These are phyloP conservation scores for Zele albiditarsus DNA, from an alignment of 2,888 invertebrate species.

Conservation along the genomic window DNA sequence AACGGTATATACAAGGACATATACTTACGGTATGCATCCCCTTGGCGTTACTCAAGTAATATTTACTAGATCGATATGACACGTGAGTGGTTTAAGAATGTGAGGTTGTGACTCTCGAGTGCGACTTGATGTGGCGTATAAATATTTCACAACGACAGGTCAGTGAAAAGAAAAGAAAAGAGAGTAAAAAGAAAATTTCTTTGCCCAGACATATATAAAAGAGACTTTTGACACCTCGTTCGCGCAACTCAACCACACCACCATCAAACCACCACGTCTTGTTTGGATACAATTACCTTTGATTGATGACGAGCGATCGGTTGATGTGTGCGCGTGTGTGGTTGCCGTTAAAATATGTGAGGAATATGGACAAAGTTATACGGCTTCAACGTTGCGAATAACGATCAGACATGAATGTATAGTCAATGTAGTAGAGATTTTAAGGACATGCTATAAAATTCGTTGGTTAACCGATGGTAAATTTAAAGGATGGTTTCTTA, in stretches of 20 bases:
- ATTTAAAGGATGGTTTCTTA: neutral
- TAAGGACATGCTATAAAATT: slow-evolving; percentile 16
- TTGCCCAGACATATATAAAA: neutral
- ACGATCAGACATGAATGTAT: slow-evolving; percentile 22
- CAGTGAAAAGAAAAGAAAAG: neutral
- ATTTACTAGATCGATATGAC: slow-evolving; percentile 62
- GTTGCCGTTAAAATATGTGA: slow-evolving; percentile 10
- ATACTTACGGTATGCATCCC: slow-evolving; percentile 26
- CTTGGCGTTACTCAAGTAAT: slow-evolving; percentile 41
- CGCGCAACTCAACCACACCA: slow-evolving; percentile 6
- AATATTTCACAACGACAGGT: slow-evolving; percentile 22
- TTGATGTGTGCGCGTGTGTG: slow-evolving; percentile 8
- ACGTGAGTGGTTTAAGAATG: slow-evolving; percentile 58
- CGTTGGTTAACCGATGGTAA: slow-evolving; percentile 26
- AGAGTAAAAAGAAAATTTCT: neutral
- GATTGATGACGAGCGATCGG: slow-evolving; percentile 28
- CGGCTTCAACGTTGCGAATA: slow-evolving; percentile 6
- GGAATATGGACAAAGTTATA: slow-evolving; percentile 13
- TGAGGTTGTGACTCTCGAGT: slow-evolving; percentile 37
- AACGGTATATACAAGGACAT: slow-evolving; percentile 46
- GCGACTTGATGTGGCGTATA: slow-evolving; percentile 14
- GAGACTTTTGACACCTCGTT: neutral
- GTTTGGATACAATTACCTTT: slow-evolving; percentile 32
- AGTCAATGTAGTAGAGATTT: neutral
- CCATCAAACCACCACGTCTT: neutral